Conservation (phyloP, 1,140 invertebrate species). For the Brachionus sp. region DNA sequence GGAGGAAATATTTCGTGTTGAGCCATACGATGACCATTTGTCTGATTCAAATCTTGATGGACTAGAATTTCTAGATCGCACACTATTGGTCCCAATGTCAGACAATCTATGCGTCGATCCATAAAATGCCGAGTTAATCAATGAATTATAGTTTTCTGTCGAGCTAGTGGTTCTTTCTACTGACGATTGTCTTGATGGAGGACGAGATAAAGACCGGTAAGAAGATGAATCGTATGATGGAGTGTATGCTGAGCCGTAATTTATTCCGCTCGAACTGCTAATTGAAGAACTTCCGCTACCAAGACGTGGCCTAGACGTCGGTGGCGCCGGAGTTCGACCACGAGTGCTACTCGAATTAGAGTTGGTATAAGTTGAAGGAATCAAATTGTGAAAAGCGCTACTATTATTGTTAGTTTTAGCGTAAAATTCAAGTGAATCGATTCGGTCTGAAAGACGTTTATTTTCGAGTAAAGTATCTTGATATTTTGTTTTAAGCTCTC, state of each 20-base stretch:
- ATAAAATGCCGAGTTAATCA: conserved; percentile 6
- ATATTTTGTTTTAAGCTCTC: conserved; percentile 43
- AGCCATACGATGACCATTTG: background rate
- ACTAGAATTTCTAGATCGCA: conserved; percentile 6
- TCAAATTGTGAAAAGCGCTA: conserved; percentile 30
- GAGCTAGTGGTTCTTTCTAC: conserved; percentile 34
- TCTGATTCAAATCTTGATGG: conserved; percentile 13
- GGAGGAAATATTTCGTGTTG: background rate
- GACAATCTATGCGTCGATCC: background rate
- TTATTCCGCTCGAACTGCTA: background rate
- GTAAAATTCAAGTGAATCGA: conserved; percentile 45
- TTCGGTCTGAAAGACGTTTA: conserved; percentile 39
- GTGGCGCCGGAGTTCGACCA: conserved; percentile 21
- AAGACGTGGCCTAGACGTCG: background rate
- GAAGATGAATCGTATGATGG: conserved; percentile 11
- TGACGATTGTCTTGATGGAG: conserved; percentile 17
- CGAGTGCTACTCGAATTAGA: background rate
- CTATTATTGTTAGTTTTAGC: conserved; percentile 14
- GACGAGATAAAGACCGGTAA: conserved; percentile 27
- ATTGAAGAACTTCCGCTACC: background rate
- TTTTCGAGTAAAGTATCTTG: conserved; percentile 38
- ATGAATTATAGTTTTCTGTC: conserved; percentile 6
- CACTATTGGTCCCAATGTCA: background rate
- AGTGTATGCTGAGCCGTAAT: conserved; percentile 16
- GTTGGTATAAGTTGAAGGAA: conserved; percentile 29